phyloP scores from a whole-genome alignment of 1,140 invertebrate species.

The Drosophila chauvacae region DNA sequence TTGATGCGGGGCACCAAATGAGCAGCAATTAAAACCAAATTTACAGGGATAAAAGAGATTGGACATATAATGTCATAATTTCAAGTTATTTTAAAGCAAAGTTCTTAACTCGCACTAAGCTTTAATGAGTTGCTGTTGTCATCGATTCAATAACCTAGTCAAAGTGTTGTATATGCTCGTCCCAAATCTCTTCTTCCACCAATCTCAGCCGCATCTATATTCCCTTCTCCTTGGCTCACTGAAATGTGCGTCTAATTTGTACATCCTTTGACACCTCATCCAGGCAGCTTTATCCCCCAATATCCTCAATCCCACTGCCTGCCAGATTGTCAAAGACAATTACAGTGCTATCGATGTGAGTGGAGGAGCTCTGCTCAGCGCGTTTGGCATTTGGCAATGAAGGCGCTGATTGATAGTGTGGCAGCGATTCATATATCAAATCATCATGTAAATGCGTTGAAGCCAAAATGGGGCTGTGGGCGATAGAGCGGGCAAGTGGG shows the following conservation, averaged over 20 bases:
- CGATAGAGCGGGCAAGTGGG: not conserved
- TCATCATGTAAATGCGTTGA: conserved; percentile 70
- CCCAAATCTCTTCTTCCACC: not conserved
- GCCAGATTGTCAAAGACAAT: conserved; percentile 42
- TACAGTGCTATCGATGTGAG: conserved; percentile 44
- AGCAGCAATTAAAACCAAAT: conserved; percentile 3
- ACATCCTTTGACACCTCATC: conserved; percentile 25
- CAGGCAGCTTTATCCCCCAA: not conserved
- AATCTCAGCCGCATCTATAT: not conserved
- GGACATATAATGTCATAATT: not conserved
- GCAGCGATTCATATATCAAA: conserved; percentile 75
- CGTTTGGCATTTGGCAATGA: conserved; percentile 46
- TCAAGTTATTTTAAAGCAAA: not conserved
- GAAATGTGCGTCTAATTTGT: conserved; percentile 10
- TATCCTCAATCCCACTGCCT: conserved; percentile 1
- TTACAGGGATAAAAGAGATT: conserved; percentile 1
- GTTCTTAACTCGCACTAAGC: not conserved
- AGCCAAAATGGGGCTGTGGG: not conserved
- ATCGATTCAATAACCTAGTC: not conserved
- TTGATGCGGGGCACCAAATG: conserved; percentile 8
- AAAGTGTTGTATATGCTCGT: not conserved
- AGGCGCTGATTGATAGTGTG: conserved; percentile 69
- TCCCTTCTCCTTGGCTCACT: not conserved
- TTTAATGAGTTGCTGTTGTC: not conserved
- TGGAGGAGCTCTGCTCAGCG: conserved; percentile 1